Base-by-base conservation (phyloP, 1,140 invertebrate species). In the Trichonephila clavata region DNA sequence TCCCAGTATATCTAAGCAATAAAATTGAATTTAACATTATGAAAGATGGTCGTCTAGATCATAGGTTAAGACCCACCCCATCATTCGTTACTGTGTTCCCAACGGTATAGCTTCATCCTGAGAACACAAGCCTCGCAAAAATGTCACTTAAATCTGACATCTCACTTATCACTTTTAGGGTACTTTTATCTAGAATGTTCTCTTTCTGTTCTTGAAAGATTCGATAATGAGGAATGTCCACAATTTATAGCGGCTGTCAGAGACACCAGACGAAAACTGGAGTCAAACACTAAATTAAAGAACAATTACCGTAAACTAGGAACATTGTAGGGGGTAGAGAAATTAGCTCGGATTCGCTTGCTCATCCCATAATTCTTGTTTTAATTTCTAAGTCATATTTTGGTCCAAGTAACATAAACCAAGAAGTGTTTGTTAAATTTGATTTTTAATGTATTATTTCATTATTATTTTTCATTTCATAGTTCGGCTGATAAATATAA, bases 91-190 rank as follows among this genome's bases (percentile, higher is more conserved):
- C 43, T 27, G 87, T 10, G 24, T n/a, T 43, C 59, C 24, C 43
- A 16, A 71, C 24, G 71, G 21, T 24, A 71, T 18, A 89, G 32
- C 81, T 50, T 89, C 87, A 43, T 89, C 27, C 39, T 71, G n/a
- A 20, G 43, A 71, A 27, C 32, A 89, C 57, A n/a, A 57, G 21
- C 65, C 63, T 71, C 68, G 65, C 65, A 71, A 77, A 65, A 71
- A 77, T 77, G 87, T 77, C 87, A 89, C 43, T 89, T 89, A 89
- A 89, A 89, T 77, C 63, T 77, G 87, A 89, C 87, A 89, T 68
- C 63, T 59, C n/a, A 89, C 87, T 89, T 89, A 89, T 89, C 87
- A 89, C 39, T 43, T 27, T 57, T 71, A n/a, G 39, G n/a, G 14
- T 77, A 50, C 65, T 89, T 57, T 77, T 71, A 61, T 87, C 59